Base-by-base conservation (phyloP, 2,797 vertebrate genomes). In the Chloroceryle inda region DNA sequence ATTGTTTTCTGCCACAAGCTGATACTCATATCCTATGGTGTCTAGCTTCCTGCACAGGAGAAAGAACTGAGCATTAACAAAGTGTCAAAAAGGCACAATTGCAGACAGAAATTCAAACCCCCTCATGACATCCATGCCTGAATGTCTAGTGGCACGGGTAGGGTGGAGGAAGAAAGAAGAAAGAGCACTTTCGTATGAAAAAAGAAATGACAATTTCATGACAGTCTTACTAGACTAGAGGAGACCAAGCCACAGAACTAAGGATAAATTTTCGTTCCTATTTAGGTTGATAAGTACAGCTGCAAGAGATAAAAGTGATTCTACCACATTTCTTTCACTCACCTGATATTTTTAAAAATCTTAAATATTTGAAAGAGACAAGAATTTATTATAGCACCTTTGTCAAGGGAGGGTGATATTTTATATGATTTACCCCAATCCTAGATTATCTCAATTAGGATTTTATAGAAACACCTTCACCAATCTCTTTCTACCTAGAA, bases 21-120 rank as follows among this genome's bases (percentile, higher is more conserved):
- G 92, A 16, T 97, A 97, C 52, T 96, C 94, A 63, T 96, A 97
- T 7, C 85, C 94, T 91, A 22, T 69, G 40, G 45, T 92, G 59
- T 61, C 63, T 93, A 78, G 35, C 44, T 37, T 90, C 40, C 94
- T 97, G 53, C n/a, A 33, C 24, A 59, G 56, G 19, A 59, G 29
- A 74, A 69, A 87, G 66, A 49, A 67, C 52, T 80, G 63, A 78
- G 13, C 18, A 79, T 66, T 88, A 59, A n/a, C 55, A 61, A 63
- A 73, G 31, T 20, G 37, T 59, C 72, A 73, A 53, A 94, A 88
- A 92, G 52, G 15, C 66, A 55, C 38, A 8, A 63, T 35, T 75
- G 91, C 62, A 84, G 35, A 69, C 52, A 27, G 20, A 84, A 81
- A 80, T 86, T 52, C 45, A 86, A 88, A 7, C 13, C 12, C 18